A percentile compares a stretch with the other conserved stretches of the same genome.
Evolutionary conservation across 2,797 vertebrate genomes (phyloP).

Genomic region (Betta splendens): DNA sequence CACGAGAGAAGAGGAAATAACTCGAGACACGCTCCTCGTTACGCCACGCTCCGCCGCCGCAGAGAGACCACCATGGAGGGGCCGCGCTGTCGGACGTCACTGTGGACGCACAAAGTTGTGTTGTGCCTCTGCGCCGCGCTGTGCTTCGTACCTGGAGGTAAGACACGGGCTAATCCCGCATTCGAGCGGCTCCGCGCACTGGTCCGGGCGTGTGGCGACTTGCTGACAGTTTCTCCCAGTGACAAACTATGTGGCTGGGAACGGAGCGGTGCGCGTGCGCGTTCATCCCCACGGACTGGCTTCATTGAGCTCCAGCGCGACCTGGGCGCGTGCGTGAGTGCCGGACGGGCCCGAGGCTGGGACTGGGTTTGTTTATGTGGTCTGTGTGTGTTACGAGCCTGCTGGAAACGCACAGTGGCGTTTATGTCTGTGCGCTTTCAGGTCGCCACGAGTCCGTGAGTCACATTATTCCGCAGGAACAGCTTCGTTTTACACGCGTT

Average conservation of each 20-base stretch:
- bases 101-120: neutral
- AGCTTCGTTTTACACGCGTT: too few relatives aligned
- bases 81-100: conserved; percentile 12
- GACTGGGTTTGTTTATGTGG: too few relatives aligned
- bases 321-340: too few relatives aligned
- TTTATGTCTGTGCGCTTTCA: too few relatives aligned
- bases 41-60: neutral
- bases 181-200: neutral
- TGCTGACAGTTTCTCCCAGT: conserved; percentile 2
- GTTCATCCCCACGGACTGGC: too few relatives aligned
- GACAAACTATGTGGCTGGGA: neutral
- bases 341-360: too few relatives aligned
- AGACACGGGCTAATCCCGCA: conserved; percentile 31
- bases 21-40: neutral
- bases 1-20: neutral
- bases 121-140: conserved; percentile 56
- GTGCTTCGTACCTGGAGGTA: conserved; percentile 63
- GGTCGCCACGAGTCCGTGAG: too few relatives aligned
- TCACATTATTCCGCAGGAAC: too few relatives aligned
- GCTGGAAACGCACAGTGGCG: too few relatives aligned
- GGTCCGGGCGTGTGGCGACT: conserved; percentile 29
- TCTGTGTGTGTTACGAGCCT: too few relatives aligned
- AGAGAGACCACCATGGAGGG: conserved; percentile 44
- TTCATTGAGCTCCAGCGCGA: too few relatives aligned
- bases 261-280: too few relatives aligned